Base-by-base conservation (phyloP, 2,888 invertebrate genomes). In the Sinelater perroti region DNA sequence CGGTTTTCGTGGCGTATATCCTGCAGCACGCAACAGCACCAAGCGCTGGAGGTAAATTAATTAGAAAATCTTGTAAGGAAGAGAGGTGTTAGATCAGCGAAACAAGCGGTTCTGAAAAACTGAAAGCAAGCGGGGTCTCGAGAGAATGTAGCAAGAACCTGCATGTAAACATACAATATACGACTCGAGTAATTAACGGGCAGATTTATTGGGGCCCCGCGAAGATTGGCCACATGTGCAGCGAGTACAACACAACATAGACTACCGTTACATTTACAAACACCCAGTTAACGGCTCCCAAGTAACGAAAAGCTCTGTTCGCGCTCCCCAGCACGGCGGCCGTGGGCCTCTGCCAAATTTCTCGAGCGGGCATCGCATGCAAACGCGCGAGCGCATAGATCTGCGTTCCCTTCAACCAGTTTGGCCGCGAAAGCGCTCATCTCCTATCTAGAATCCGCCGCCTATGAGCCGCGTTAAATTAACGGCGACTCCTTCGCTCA, bases 171-270 rank as follows among this genome's bases (percentile, higher is more conserved):
- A 62, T 66, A 62, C 72, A 70, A 72, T 71, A 73, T 70, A 70
- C 70, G 69, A 70, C 70, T 70, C 64, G 68, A 69, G 75, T 75
- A 75, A 75, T 75, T 75, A 75, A 75, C 71, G 72, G 70, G 70
- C 66, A 67, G 70, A 74, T 74, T 75, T 75, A 75, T 74, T 73
- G 70, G 69, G 70, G 70, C 47, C 59, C 55, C 46, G 54, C 49
- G 36, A 57, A 62, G 62, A 70, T 72, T 68, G 69, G 69, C 66
- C 68, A 70, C 69, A 70, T 72, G 70, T 71, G 69, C 68, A 63
- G 65, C 54, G 53, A 46, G 35, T 50, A 61, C 65, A 66, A 65
- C 65, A 67, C 67, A 68, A 71, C 69, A 68, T 63, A 61, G 68
- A 68, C 72, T 72, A 73, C 72, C 73, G 73, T 74, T 74, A 74